Percentiles rank a stretch among this genome's conserved stretches.
phyloP scores from a whole-genome alignment of 2,797 vertebrate species.

The Botia almorhae region DNA sequence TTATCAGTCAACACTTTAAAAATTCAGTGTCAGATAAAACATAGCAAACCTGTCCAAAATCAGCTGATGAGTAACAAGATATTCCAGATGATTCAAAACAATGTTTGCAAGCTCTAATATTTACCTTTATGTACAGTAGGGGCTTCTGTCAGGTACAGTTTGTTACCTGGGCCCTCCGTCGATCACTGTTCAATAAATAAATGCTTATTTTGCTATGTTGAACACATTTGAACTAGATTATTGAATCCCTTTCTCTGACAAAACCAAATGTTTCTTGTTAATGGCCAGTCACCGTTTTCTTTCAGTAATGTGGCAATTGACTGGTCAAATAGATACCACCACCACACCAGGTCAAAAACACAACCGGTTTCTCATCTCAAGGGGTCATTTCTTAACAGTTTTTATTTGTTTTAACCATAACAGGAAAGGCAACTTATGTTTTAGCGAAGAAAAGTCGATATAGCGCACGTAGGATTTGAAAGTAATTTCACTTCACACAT shows the following conservation, averaged over 20 bases:
- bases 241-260: neutral
- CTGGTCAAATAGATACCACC: constrained; percentile 32
- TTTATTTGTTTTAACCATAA: constrained; percentile 7
- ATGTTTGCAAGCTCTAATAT: neutral
- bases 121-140: neutral
- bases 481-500: neutral
- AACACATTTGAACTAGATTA: neutral
- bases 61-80: constrained; percentile 44
- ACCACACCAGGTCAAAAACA: neutral
- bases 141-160: neutral
- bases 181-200: neutral
- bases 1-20: constrained; percentile 27
- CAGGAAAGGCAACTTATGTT: constrained; percentile 1
- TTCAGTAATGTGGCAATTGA: neutral
- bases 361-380: constrained; percentile 10
- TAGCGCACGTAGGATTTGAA: neutral
- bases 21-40: constrained; percentile 13
- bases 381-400: neutral
- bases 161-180: neutral
- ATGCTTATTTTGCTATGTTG: constrained; percentile 7
- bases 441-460: neutral
- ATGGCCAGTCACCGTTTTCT: too few species aligned
- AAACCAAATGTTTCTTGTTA: too few species aligned
- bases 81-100: neutral
- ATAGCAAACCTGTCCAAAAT: constrained; percentile 31